phyloP scores from a whole-genome alignment of 2,113 vertebrate species.

The Camarhynchus parvulus region DNA sequence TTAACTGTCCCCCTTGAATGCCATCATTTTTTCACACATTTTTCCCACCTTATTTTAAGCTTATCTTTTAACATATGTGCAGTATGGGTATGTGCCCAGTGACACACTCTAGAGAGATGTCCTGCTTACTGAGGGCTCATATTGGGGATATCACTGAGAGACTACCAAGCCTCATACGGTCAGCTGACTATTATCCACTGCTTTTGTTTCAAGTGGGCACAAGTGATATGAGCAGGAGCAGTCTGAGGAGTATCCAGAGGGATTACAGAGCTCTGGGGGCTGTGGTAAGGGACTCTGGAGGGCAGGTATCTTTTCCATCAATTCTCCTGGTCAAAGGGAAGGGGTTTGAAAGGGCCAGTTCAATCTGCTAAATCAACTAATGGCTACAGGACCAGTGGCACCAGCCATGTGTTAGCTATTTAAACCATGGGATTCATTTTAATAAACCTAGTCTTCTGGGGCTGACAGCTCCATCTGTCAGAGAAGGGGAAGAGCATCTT shows the following conservation, averaged over 20 bases:
- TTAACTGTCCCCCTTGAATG: background rate
- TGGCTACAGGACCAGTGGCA: background rate
- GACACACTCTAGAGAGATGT: background rate
- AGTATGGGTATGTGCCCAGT: background rate
- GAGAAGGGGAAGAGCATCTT: background rate
- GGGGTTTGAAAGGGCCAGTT: background rate
- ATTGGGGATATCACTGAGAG: background rate
- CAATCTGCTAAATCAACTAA: background rate
- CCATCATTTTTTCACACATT: background rate
- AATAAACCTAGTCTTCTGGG: background rate
- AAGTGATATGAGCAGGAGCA: background rate
- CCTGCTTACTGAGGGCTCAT: background rate
- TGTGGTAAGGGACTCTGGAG: background rate
- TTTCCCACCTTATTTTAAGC: background rate
- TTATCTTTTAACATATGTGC: background rate
- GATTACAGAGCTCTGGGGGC: background rate
- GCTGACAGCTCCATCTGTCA: background rate
- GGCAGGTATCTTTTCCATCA: background rate
- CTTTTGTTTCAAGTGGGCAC: background rate
- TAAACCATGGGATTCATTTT: background rate
- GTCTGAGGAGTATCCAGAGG: background rate
- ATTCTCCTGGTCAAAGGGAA: background rate
- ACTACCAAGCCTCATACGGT: rapidly evolving
- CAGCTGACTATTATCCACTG: background rate
- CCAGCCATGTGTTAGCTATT: background rate